phyloP scores from a whole-genome alignment of 2,888 invertebrate genomes.

The Trimorus sp. region DNA sequence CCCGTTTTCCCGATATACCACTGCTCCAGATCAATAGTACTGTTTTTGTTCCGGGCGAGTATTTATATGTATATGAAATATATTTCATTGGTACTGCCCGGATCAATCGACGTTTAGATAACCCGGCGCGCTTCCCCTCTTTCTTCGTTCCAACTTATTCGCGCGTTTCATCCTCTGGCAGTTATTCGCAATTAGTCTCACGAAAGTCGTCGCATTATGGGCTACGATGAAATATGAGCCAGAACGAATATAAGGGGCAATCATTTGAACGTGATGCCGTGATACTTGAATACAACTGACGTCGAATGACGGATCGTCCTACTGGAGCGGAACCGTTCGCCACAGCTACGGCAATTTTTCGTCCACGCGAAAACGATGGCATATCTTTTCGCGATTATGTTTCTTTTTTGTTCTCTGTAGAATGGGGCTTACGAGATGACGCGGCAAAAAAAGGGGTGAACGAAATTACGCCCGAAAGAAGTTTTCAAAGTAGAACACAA shows the following conservation, averaged over 20 bases:
- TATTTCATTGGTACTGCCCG: conserved; percentile 7
- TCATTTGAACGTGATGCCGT: not conserved
- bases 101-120: conserved; percentile 5
- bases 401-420: not conserved
- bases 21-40: not conserved
- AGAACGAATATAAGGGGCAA: not conserved
- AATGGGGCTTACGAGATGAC: not conserved
- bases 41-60: conserved; percentile 9
- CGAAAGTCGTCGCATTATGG: conserved; percentile 1
- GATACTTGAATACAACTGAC: not conserved
- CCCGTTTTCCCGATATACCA: too few relatives aligned
- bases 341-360: too few relatives aligned
- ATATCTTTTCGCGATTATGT: too few relatives aligned
- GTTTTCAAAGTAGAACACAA: conserved; percentile 47
- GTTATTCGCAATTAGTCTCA: conserved; percentile 2
- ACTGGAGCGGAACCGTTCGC: too few relatives aligned
- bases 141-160: too few relatives aligned
- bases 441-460: not conserved
- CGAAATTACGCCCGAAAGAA: conserved; percentile 20
- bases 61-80: not conserved
- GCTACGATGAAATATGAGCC: not conserved
- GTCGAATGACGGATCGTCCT: not conserved
- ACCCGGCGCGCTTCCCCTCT: too few relatives aligned
- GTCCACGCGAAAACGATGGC: too few relatives aligned
- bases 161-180: too few relatives aligned